Base-by-base conservation (phyloP, 2,888 invertebrate genomes). In the Leptura quadrifasciata region DNA sequence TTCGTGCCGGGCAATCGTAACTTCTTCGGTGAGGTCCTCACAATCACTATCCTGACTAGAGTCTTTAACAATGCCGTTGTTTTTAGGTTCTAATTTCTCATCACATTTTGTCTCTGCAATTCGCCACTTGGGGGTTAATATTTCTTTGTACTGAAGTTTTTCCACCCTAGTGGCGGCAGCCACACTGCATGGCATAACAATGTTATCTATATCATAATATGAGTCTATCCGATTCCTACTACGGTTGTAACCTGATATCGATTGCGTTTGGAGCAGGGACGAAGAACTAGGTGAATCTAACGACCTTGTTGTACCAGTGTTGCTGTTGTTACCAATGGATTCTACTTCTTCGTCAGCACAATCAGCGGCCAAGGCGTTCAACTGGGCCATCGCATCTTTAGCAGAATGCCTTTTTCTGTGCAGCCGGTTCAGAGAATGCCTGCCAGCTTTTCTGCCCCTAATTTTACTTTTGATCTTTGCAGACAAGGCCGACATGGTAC, bases 171-270 rank as follows among this genome's bases (percentile, higher is more conserved):
- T 96, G 85, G 93, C 92, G 80, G 96, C 95, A 55, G 96, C 96
- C 84, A 98, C 95, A 89, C 97, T 97, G 90, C 97, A 97, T 74
- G 98, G 98, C 89, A 98, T 98, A 85, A 98, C 98, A 89, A 98
- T 98, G 91, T 98, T 98, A 91, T 98, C 97, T 88, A 98, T 98
- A 90, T 98, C 98, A 90, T 95, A n/a, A n/a, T n/a, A 98, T 12
- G 95, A 96, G 85, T 88, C 88, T 54, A 86, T 88, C 69, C 90
- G 87, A 86, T 90, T 86, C 91, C 91, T 90, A 87, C 91, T 89
- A 85, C 91, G 85, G 74, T 83, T 84, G 77, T 85, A 86, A 8
- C 87, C 87, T 35, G 87, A 84, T 70, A 89, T 87, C 6, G 88
- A 82, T 79, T 88, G 88, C 83, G 88, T 87, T 4, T 88, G 86